Conservation (phyloP, 2,888 invertebrate species). For the Periphyllus acericola region DNA sequence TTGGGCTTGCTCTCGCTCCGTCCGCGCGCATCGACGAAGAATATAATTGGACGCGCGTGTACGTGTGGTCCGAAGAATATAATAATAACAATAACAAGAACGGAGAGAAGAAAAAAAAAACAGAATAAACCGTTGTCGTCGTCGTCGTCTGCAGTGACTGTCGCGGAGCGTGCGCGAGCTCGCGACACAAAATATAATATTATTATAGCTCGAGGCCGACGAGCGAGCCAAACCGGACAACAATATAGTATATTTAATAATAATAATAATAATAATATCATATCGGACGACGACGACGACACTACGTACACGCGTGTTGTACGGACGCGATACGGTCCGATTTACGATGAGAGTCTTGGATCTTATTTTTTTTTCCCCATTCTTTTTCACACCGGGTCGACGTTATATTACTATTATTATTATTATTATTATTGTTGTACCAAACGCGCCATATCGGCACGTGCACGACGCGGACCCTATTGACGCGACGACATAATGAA, state of each 20-base stretch:
- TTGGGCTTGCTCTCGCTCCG: background rate
- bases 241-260: background rate
- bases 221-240: background rate
- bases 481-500: background rate
- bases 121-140: constrained; percentile 15
- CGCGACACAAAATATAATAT: constrained; percentile 27
- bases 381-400: background rate
- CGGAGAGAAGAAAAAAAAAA: background rate
- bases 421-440: constrained; percentile 22
- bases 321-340: constrained; percentile 40
- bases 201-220: constrained; percentile 34
- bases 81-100: background rate
- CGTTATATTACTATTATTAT: constrained; percentile 15
- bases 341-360: constrained; percentile 4
- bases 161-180: background rate
- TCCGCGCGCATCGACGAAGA: background rate
- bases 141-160: background rate
- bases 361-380: background rate
- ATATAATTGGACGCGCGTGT: constrained; percentile 19
- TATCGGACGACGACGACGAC: background rate
- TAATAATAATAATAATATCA: constrained; percentile 29
- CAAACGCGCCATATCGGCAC: constrained; percentile 60
- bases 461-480: constrained; percentile 23
- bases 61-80: constrained; percentile 13
- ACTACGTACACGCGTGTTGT: background rate